Percentiles rank a stretch among this genome's conserved stretches.
Evolutionary conservation across 2,888 invertebrate genomes (phyloP).

Genomic region (Empis livida): DNA sequence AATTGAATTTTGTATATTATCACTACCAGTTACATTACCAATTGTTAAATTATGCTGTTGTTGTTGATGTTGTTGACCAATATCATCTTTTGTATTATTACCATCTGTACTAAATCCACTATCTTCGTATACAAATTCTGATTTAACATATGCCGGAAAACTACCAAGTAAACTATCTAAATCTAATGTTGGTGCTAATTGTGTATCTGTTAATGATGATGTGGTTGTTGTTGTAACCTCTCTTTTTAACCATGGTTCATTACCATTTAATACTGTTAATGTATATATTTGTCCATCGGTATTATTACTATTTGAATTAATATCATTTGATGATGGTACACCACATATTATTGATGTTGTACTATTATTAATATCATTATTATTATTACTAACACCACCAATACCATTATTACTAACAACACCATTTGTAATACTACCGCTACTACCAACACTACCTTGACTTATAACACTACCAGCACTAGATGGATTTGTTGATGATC

Average conservation of each 20-base stretch:
- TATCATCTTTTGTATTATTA: constrained; percentile 46
- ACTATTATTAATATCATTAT: neutral
- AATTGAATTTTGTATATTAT: no score
- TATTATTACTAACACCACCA: neutral
- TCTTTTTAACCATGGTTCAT: constrained; percentile 55
- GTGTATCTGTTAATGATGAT: constrained; percentile 20
- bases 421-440: constrained; percentile 13
- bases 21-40: constrained; percentile 15
- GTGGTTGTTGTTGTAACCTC: constrained; percentile 33
- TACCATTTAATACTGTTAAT: constrained; percentile 70
- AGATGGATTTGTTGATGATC: constrained; percentile 35
- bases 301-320: constrained; percentile 31
- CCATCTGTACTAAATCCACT: constrained; percentile 52
- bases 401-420: neutral
- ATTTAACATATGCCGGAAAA: constrained; percentile 54
- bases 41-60: constrained; percentile 20
- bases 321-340: neutral
- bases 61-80: constrained; percentile 13
- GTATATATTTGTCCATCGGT: constrained; percentile 74
- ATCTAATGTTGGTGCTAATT: constrained; percentile 49
- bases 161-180: constrained; percentile 69
- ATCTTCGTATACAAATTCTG: constrained; percentile 66
- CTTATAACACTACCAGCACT: constrained; percentile 20
- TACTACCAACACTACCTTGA: constrained; percentile 22
- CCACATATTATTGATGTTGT: neutral